phyloP scores from a whole-genome alignment of 2,797 vertebrate species.

The Alca torda region DNA sequence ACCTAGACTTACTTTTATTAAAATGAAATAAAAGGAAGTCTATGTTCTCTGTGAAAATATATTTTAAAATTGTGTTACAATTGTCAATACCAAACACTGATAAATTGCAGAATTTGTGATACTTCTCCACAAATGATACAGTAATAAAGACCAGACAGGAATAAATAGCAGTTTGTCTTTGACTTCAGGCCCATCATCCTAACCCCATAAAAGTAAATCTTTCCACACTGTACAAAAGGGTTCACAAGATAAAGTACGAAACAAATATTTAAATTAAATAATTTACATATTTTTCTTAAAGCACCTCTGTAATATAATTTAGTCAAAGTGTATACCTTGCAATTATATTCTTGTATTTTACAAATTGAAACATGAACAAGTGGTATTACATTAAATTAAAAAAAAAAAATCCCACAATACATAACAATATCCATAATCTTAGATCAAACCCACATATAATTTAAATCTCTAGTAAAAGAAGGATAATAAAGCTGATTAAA shows the following conservation, averaged over 20 bases:
- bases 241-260: constrained; percentile 23
- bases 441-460: constrained; percentile 21
- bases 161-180: constrained; percentile 39
- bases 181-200: neutral
- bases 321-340: constrained; percentile 10
- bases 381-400: neutral
- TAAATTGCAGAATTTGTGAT: neutral
- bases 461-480: constrained; percentile 2
- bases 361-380: constrained; percentile 33
- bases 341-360: constrained; percentile 37
- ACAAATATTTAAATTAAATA: constrained; percentile 66
- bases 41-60: neutral
- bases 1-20: neutral
- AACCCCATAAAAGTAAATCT: neutral
- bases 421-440: neutral
- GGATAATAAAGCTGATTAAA: constrained; percentile 46
- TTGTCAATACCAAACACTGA: neutral
- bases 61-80: neutral
- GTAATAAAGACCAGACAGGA: neutral
- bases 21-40: constrained; percentile 15
- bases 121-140: neutral
- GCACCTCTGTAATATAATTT: constrained; percentile 41
- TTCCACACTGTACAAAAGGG: constrained; percentile 29
- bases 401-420: neutral
- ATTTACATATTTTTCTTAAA: constrained; percentile 49